These are phyloP conservation scores for Sylvia atricapilla DNA, from an alignment of 2,113 vertebrate species.

Conservation along the genomic window DNA sequence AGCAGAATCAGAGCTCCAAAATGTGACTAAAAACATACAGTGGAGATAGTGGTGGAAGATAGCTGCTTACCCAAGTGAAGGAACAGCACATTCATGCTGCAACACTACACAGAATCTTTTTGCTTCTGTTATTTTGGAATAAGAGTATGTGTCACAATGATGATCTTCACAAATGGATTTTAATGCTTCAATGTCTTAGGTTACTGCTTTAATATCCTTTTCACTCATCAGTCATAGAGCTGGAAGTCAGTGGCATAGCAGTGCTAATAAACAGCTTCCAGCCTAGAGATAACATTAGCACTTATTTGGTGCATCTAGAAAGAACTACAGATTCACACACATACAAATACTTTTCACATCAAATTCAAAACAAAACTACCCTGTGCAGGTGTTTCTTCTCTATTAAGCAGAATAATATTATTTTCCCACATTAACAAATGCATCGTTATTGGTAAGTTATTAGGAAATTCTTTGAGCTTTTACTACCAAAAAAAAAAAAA, in stretches of 20 bases:
- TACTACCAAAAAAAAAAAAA: neutral
- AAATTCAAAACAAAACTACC: neutral
- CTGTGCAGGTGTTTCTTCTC: neutral
- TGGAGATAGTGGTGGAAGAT: accelerated
- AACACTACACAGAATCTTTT: neutral
- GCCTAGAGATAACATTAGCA: neutral
- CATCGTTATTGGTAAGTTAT: neutral
- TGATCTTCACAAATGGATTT: neutral
- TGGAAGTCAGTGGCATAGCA: neutral
- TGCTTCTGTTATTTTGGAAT: neutral
- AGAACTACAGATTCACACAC: neutral
- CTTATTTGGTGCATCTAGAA: neutral
- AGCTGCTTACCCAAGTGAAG: neutral
- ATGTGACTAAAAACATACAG: neutral
- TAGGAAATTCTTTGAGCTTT: neutral
- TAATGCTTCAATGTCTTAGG: neutral
- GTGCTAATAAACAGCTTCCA: neutral
- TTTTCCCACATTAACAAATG: neutral
- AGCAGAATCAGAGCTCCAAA: neutral
- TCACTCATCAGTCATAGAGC: neutral
- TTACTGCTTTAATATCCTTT: neutral
- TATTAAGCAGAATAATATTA: neutral
- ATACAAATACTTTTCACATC: neutral
- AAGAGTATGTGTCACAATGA: neutral
- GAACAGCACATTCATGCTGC: neutral